Base-by-base conservation (phyloP, 2,113 vertebrate genomes). In the Aspidoscelis tigris region DNA sequence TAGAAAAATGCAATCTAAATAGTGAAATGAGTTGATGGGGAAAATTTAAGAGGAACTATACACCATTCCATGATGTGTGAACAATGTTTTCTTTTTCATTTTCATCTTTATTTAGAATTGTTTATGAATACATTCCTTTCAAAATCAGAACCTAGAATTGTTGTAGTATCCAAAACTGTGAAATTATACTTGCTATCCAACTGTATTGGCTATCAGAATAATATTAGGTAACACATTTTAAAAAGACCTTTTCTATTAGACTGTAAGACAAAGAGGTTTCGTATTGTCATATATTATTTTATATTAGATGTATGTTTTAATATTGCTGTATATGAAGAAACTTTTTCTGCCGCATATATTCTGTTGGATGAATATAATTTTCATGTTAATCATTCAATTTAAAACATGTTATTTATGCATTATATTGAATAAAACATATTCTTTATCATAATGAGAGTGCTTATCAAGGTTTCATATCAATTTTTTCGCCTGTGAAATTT, bases 131-230 rank as follows among this genome's bases (percentile, higher is more conserved):
- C 22, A 68, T 76, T 76, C 61, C 24, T 82, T 76, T 43, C 5
- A 43, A 55, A 53, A 77, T 68, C 21, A 84, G n/a, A 84, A 77
- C 44, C 24, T 39, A 26, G 2, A 75, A n/a, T 74, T 33, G 7
- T 64, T 33, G 47, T 74, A 47, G 64, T 82, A 24, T n/a, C 80
- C 58, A 90, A 74, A 87, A 88, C 79, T 68, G 83, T 89, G 70
- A 89, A 33, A 69, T 84, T 93, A 76, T 84, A 91, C 83, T 84
- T 86, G 87, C 75, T 90, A 69, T 91, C 88, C 88, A 92, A 82
- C 24, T 92, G 50, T 78, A 93, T 87, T 92, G 87, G 53, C 68
- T 84, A 33, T 55, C 10, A 12, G 21, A 84, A 85, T 83, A 89
- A 86, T 14, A 58, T n/a, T 44, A 90, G 90, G 81, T 79, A 92